A percentile compares a stretch with the other conserved stretches of the same genome.
Conservation (phyloP, 2,113 vertebrate species). For the Mirza zaza region DNA sequence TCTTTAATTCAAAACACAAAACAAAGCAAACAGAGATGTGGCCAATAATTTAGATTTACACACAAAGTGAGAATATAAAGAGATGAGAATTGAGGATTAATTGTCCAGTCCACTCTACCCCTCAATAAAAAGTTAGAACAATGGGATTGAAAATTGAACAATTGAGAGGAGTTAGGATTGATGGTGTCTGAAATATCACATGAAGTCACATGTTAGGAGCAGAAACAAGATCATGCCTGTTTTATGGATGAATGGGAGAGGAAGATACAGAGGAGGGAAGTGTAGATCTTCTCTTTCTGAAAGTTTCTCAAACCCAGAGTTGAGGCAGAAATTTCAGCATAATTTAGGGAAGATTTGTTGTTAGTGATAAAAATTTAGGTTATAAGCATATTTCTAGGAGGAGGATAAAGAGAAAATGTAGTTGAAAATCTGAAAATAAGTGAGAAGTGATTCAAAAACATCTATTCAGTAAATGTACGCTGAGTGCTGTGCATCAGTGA, state of each 20-base stretch:
- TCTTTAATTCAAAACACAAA: slow-evolving; percentile 12
- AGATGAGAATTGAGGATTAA: background rate
- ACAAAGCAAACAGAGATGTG: background rate
- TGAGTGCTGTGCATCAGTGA: background rate
- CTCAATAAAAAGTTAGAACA: background rate
- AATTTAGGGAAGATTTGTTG: background rate
- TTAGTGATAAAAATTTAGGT: background rate
- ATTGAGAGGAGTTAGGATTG: background rate
- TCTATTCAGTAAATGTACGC: too few relatives aligned
- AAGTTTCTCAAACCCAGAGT: background rate
- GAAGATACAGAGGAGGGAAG: background rate
- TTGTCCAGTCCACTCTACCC: too few relatives aligned
- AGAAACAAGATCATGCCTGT: background rate
- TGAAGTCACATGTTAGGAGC: too few relatives aligned
- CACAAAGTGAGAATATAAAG: background rate
- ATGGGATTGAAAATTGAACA: background rate
- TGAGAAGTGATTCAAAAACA: background rate
- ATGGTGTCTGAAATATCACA: background rate
- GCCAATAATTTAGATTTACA: background rate
- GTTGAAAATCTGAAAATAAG: background rate
- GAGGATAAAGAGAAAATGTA: background rate
- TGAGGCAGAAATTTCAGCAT: background rate
- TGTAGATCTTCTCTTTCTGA: background rate
- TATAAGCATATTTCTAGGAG: background rate
- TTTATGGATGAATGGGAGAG: background rate